These are phyloP conservation scores for Urechis unicinctus DNA, from an alignment of 2,888 invertebrate genomes.

Conservation along the genomic window DNA sequence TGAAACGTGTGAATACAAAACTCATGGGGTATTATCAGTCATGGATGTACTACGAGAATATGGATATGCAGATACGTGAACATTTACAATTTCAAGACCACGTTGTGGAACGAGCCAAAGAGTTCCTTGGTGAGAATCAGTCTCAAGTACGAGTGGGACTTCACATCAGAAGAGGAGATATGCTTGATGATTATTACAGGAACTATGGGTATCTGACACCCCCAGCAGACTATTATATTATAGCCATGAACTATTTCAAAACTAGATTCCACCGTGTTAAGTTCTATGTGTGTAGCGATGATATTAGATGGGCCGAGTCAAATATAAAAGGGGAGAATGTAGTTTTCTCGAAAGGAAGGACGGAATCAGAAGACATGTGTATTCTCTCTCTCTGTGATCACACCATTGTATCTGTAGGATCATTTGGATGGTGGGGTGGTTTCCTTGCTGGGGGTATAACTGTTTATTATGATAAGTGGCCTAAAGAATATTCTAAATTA, in stretches of 20 bases:
- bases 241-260: slow-evolving; percentile 36
- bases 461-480: slow-evolving; percentile 47
- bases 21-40: slow-evolving; percentile 35
- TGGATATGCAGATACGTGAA: slow-evolving; percentile 21
- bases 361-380: slow-evolving; percentile 44
- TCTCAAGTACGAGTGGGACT: slow-evolving; percentile 33
- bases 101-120: slow-evolving; percentile 16
- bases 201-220: slow-evolving; percentile 44
- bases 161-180: slow-evolving; percentile 49
- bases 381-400: slow-evolving; percentile 41
- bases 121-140: slow-evolving; percentile 15
- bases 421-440: slow-evolving; percentile 51
- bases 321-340: slow-evolving; percentile 20
- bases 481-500: slow-evolving; percentile 34
- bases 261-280: slow-evolving; percentile 26
- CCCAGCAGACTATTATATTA: slow-evolving; percentile 36
- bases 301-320: slow-evolving; percentile 37
- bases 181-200: slow-evolving; percentile 35
- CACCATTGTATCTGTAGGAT: slow-evolving; percentile 44
- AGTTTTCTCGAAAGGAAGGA: slow-evolving; percentile 23
- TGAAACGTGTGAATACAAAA: slow-evolving; percentile 7
- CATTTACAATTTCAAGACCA: slow-evolving; percentile 28
- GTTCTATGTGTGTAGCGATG: slow-evolving; percentile 48
- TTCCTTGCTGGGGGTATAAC: slow-evolving; percentile 42
- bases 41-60: slow-evolving; percentile 32